Evolutionary conservation across 2,888 invertebrate species (phyloP).

Genomic region (Tanypteryx hageni): DNA sequence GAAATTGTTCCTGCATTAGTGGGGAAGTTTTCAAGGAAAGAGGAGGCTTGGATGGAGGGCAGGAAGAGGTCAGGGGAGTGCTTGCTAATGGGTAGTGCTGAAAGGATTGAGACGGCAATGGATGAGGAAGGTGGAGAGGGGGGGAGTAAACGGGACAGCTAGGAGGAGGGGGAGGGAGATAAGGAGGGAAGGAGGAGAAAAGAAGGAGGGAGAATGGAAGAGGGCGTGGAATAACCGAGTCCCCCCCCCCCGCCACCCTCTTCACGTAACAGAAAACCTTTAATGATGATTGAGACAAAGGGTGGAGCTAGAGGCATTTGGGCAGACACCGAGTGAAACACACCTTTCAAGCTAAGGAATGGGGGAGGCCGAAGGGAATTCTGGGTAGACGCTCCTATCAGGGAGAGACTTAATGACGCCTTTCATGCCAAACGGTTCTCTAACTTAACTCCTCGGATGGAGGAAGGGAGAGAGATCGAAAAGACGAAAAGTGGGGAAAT

Average conservation of each 20-base stretch:
- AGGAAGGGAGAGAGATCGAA: neutral
- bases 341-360: neutral
- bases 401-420: conserved; percentile 6
- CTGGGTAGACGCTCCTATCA: neutral
- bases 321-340: neutral
- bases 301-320: conserved; percentile 24
- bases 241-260: neutral
- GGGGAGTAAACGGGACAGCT: neutral
- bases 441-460: neutral
- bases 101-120: conserved; percentile 8
- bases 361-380: neutral
- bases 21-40: conserved; percentile 13
- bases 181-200: neutral
- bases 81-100: conserved; percentile 44
- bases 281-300: conserved; percentile 59
- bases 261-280: conserved; percentile 27
- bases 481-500: neutral
- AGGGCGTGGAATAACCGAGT: neutral
- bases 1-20: conserved; percentile 58
- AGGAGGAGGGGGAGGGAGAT: neutral
- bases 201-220: neutral
- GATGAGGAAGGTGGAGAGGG: neutral
- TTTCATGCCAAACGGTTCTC: conserved; percentile 16
- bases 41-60: neutral
- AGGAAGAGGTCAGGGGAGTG: neutral